A percentile compares a stretch with the other conserved stretches of the same genome.
Evolutionary conservation across 1,140 invertebrate species (phyloP).

Genomic region (Theocolax elegans): DNA sequence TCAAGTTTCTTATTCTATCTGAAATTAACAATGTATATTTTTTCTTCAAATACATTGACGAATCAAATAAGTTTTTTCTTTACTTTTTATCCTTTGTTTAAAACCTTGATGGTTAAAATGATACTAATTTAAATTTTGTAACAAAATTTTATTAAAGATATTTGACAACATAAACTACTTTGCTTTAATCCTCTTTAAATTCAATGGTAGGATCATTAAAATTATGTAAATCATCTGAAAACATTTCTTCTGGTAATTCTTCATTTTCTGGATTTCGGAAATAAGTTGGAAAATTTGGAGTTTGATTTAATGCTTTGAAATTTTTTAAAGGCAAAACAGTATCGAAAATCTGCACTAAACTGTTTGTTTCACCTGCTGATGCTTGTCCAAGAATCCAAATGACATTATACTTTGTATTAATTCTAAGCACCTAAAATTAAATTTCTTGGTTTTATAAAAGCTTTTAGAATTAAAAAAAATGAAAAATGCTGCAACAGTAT

Average conservation of each 20-base stretch:
- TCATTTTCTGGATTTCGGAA: conserved; percentile 70
- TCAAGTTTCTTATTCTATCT: conserved; percentile 43
- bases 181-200: conserved; percentile 69
- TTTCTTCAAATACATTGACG: conserved; percentile 44
- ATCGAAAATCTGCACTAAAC: conserved; percentile 86
- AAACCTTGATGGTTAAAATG: not conserved
- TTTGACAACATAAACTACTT: conserved; percentile 10
- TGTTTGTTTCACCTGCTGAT: conserved; percentile 84
- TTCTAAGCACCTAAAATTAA: conserved; percentile 79
- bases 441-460: conserved; percentile 4
- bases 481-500: too few species aligned
- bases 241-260: conserved; percentile 76
- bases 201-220: conserved; percentile 78
- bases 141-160: conserved; percentile 35
- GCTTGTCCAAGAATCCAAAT: conserved; percentile 86
- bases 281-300: conserved; percentile 86
- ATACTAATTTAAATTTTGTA: conserved; percentile 16
- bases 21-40: conserved; percentile 44
- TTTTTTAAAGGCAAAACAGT: conserved; percentile 75
- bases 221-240: conserved; percentile 76
- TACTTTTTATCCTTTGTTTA: not conserved
- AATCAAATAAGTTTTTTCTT: conserved; percentile 27
- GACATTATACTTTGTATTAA: conserved; percentile 94
- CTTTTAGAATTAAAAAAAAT: too few species aligned
- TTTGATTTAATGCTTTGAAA: conserved; percentile 66